Conservation (phyloP, 1,140 invertebrate species). For the Zaprionus vittiger region DNA sequence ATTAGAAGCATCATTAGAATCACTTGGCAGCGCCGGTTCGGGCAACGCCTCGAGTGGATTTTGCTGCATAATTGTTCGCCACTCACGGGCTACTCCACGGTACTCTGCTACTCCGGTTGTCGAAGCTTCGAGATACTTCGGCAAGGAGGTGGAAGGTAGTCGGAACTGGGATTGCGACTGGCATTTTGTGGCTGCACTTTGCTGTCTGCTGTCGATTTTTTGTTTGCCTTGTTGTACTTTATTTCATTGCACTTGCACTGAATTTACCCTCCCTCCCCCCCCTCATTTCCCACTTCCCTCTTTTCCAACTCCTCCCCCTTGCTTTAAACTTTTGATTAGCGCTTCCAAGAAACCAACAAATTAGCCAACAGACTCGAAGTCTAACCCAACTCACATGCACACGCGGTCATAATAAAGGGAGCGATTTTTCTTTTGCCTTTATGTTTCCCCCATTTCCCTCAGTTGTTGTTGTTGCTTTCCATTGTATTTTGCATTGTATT, state of each 20-base stretch:
- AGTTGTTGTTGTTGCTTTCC: slow-evolving; percentile 8
- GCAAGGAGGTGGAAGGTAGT: background rate
- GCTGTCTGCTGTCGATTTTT: slow-evolving; percentile 59
- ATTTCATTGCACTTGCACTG: slow-evolving; percentile 44
- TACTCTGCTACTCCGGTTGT: background rate
- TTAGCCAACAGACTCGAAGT: slow-evolving; percentile 51
- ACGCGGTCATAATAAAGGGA: slow-evolving; percentile 8
- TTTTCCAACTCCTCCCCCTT: slow-evolving; percentile 25
- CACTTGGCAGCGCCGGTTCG: slow-evolving; percentile 76
- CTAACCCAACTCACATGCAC: slow-evolving; percentile 29
- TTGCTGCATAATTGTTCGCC: slow-evolving; percentile 70
- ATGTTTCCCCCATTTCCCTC: background rate
- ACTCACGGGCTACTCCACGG: slow-evolving; percentile 2
- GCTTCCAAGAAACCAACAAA: slow-evolving; percentile 65
- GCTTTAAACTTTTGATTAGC: slow-evolving; percentile 74
- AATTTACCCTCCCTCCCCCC: background rate
- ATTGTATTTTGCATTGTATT: slow-evolving; percentile 37
- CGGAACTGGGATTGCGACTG: background rate
- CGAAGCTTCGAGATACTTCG: too few species aligned
- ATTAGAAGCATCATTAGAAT: slow-evolving; percentile 83
- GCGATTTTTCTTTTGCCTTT: slow-evolving; percentile 14
- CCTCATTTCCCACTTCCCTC: background rate
- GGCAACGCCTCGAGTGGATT: slow-evolving; percentile 80
- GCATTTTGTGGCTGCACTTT: slow-evolving; percentile 13
- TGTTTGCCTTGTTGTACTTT: slow-evolving; percentile 57